These are phyloP conservation scores for Phataginus tetradactyla DNA, from an alignment of 2,797 vertebrate species.

Conservation along the genomic window DNA sequence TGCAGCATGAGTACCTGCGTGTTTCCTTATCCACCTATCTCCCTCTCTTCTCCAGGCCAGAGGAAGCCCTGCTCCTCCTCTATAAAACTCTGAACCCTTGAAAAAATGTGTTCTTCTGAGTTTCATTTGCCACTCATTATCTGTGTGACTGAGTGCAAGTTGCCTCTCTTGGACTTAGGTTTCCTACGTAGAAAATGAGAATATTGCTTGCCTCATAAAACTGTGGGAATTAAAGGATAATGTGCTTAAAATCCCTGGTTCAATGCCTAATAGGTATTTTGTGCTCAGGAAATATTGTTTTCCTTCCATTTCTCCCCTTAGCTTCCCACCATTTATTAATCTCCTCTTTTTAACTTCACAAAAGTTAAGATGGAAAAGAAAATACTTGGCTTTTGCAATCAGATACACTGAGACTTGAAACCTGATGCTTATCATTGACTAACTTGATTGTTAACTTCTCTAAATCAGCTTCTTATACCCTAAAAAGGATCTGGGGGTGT, in stretches of 20 bases:
- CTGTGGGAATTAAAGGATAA: neutral
- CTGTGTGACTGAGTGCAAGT: neutral
- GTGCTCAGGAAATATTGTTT: neutral
- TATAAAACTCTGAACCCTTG: neutral
- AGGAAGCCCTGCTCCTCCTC: neutral
- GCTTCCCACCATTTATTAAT: neutral
- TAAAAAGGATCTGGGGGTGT: neutral
- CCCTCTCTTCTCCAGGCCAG: neutral
- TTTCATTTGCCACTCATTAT: neutral
- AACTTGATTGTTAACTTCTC: neutral
- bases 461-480: neutral
- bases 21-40: neutral
- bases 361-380: neutral
- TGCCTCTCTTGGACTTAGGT: neutral
- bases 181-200: slow-evolving; percentile 38
- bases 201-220: neutral
- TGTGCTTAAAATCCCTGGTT: neutral
- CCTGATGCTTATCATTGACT: neutral
- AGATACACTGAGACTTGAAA: neutral
- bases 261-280: neutral
- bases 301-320: neutral
- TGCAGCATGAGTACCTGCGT: neutral
- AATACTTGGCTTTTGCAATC: neutral
- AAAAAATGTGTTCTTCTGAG: neutral
- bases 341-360: neutral